A percentile compares a stretch with the other conserved stretches of the same genome.
Conservation (phyloP, 2,113 vertebrate species). For the Chrysemys picta region DNA sequence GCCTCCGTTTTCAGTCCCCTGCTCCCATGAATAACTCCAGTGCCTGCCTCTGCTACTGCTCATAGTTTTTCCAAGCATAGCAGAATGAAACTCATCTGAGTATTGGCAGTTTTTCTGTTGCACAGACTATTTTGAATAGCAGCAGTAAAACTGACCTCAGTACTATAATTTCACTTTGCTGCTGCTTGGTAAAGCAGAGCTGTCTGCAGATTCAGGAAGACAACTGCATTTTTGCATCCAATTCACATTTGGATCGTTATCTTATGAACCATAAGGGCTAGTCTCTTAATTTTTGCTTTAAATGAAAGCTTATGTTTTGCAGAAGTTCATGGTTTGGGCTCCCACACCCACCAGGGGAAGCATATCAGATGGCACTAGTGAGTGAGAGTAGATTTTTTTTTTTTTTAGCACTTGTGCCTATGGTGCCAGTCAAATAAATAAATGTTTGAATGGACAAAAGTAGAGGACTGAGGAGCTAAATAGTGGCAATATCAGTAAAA, state of each 20-base stretch:
- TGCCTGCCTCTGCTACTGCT: neutral
- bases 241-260: neutral
- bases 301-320: neutral
- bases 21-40: neutral
- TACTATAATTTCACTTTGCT: neutral
- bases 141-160: neutral
- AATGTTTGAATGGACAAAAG: neutral
- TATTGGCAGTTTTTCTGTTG: neutral
- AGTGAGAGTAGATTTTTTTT: neutral
- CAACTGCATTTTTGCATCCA: neutral
- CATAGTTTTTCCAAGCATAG: neutral
- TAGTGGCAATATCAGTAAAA: neutral
- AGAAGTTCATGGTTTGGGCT: neutral
- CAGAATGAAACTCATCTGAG: neutral
- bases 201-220: neutral
- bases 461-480: neutral
- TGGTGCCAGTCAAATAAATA: neutral
- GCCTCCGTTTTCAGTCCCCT: neutral
- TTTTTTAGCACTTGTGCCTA: neutral
- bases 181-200: neutral
- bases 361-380: neutral
- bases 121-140: neutral
- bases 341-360: neutral
- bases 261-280: neutral
- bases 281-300: neutral